These are phyloP conservation scores for Enoplosus armatus DNA, from an alignment of 2,797 vertebrate genomes.

Conservation along the genomic window DNA sequence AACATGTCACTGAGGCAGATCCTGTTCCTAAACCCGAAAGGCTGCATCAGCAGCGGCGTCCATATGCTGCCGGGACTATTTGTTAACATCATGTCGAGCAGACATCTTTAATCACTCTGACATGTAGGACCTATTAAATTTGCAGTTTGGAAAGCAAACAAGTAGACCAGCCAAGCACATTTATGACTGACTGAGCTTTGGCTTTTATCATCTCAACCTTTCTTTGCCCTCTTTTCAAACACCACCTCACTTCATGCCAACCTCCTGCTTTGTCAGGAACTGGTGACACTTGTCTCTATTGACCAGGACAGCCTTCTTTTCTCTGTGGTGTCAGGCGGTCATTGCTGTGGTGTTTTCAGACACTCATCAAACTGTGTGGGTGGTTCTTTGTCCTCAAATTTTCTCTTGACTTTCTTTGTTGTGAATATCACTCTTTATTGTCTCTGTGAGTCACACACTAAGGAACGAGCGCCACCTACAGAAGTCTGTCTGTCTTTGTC, in stretches of 20 bases:
- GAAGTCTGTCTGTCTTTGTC: conserved; percentile 13
- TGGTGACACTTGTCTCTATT: neutral
- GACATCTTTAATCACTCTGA: conserved; percentile 61
- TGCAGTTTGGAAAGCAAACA: conserved; percentile 65
- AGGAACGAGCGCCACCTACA: conserved; percentile 8
- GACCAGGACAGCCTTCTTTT: neutral
- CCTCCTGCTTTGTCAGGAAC: conserved; percentile 6
- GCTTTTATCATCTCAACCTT: conserved; percentile 26
- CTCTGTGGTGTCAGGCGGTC: neutral
- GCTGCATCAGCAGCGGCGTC: conserved; percentile 18
- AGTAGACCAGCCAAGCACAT: conserved; percentile 62
- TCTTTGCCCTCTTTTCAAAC: conserved; percentile 34
- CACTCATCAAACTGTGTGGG: conserved; percentile 9
- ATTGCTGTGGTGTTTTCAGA: conserved; percentile 13
- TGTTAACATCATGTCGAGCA: conserved; percentile 64
- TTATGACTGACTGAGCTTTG: conserved; percentile 34
- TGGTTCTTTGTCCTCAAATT: conserved; percentile 9
- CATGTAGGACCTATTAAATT: conserved; percentile 55
- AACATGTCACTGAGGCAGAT: neutral
- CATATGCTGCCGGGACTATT: conserved; percentile 40
- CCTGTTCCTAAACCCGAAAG: conserved; percentile 20
- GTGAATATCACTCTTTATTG: conserved; percentile 8
- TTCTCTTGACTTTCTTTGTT: neutral
- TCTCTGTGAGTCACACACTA: conserved; percentile 29
- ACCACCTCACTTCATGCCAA: conserved; percentile 12